Evolutionary conservation across 2,797 vertebrate genomes (phyloP).

Genomic region (Channallabes apus): DNA sequence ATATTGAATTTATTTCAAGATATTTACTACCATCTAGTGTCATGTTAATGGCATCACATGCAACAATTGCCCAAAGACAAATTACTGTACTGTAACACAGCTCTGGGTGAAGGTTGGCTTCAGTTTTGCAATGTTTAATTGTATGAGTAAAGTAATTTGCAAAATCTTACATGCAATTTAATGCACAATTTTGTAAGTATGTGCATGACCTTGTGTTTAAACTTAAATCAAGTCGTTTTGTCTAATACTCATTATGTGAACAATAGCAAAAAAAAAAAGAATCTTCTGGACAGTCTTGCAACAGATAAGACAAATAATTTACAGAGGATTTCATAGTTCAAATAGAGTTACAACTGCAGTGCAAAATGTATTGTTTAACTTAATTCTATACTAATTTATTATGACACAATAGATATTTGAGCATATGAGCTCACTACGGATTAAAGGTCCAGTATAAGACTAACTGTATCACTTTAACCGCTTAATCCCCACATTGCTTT

Average conservation of each 20-base stretch:
- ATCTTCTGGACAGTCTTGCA: not conserved
- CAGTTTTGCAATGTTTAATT: not conserved
- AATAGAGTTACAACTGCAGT: not conserved
- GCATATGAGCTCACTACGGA: not conserved
- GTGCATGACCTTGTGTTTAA: not conserved
- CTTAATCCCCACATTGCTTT: conserved; percentile 6
- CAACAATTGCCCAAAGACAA: not conserved
- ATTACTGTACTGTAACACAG: not conserved
- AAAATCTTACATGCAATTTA: not conserved
- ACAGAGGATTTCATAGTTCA: not conserved
- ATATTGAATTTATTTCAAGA: conserved; percentile 3
- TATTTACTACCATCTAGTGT: conserved; percentile 54
- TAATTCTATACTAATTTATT: not conserved
- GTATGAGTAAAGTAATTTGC: not conserved
- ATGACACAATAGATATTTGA: not conserved
- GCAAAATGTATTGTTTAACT: not conserved
- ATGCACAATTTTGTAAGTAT: not conserved
- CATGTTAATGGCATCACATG: conserved; percentile 34
- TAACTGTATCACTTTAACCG: not conserved
- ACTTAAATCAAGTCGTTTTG: not conserved
- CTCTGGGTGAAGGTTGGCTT: not conserved
- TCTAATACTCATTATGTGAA: not conserved
- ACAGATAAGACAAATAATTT: not conserved
- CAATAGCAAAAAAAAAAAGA: too few relatives aligned
- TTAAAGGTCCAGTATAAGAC: not conserved